Evolutionary conservation across 2,888 invertebrate genomes (phyloP).

Genomic region (Watsonalla binaria): DNA sequence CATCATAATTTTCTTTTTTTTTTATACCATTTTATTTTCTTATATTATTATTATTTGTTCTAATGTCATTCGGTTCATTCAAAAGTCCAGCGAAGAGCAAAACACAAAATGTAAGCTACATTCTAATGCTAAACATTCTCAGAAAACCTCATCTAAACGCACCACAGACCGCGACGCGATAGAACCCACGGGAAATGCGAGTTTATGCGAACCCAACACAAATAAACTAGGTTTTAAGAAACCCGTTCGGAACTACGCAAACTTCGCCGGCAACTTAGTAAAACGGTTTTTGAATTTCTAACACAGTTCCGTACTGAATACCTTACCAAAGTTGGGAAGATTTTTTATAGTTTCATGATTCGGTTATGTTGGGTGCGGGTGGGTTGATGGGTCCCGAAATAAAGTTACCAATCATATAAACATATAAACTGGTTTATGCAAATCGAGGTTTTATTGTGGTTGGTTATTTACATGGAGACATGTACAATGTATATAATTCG

Average conservation of each 20-base stretch:
- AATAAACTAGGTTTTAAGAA: constrained; percentile 50
- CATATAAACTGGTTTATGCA: not conserved
- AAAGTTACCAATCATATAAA: not conserved
- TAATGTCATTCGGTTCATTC: no score
- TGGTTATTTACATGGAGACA: not conserved
- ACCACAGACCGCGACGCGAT: constrained; percentile 18
- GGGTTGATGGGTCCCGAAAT: not conserved
- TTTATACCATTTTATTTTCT: no score
- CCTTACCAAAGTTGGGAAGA: not conserved
- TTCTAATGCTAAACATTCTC: no score
- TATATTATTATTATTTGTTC: no score
- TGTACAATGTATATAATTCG: no score
- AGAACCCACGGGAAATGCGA: constrained; percentile 41
- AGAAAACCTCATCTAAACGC: constrained; percentile 12
- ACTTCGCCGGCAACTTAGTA: constrained; percentile 25
- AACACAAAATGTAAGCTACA: no score
- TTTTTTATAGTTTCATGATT: not conserved
- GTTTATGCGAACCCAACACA: constrained; percentile 43
- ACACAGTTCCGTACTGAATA: constrained; percentile 1
- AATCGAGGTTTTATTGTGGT: not conserved
- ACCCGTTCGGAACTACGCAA: constrained; percentile 20
- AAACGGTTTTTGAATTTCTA: constrained; percentile 23
- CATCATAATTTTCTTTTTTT: no score
- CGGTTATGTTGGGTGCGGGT: not conserved
- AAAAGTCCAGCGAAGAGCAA: no score